Evolutionary conservation across 2,888 invertebrate species (phyloP), one percentile per base, ranked within the genome.

Genomic region (Leptarthrus brevirostris): DNA sequence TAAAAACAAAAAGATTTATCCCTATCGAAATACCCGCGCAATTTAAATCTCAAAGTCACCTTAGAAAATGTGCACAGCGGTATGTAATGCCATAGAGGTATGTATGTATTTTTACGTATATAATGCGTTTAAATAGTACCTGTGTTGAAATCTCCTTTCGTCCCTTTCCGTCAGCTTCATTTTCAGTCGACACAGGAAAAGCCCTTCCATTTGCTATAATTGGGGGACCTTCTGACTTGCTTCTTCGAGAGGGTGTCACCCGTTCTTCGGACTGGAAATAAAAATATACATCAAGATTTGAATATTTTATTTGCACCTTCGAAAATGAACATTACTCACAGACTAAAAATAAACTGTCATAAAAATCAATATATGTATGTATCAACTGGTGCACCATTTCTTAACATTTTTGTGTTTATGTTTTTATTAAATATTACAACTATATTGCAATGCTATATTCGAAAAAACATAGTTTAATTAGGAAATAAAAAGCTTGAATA

Each of bases 221-320:
- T 80, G 86, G 90, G 74, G 92, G 92, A 74, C 92, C 92, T 83
- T 92, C 92, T 64, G 92, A 92, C 87, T 92, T 92, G 89, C 92
- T 92, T 83, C 92, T 90, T 77, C 92, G 86, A 78, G 91, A 91
- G 80, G 90, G 90, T 80, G 90, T 87, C 79, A 87, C 89, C 80
- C 92, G 88, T 83, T 91, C 91, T 84, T 90, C 90, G 80, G 92
- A 92, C 92, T 92, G 87, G 66, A 86, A 86, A 81, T 82, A 83
- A 83, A 82, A 77, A 78, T 79, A 77, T 77, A 76, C 76, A 76
- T 72, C 74, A 76, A n/a, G n/a, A 74, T 72, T 74, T 34, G 47
- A 26, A n/a, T 61, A 16, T 34, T 36, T 24, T 52, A 20, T 2
- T 52, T 52, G 1, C 2, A 20, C 3, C 10, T 52, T 16, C 20